Evolutionary conservation across 1,140 invertebrate species (phyloP).

Genomic region (Papilio machaon): DNA sequence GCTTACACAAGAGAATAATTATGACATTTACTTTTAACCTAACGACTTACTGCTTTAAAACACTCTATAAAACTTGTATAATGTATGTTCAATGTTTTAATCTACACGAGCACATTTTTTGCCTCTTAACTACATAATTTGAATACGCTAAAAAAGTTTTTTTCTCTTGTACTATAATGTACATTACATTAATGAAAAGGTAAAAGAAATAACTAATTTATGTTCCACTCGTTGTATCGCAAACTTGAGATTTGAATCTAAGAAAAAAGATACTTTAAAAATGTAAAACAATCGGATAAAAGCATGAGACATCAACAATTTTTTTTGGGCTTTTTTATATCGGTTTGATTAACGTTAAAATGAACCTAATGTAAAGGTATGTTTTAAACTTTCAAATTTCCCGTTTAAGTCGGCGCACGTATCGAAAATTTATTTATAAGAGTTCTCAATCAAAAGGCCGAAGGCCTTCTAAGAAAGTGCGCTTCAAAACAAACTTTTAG

Average conservation of each 20-base stretch:
- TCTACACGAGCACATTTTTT: not conserved
- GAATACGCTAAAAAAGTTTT: too few species aligned
- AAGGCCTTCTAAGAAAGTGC: constrained; percentile 65
- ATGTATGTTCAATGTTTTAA: constrained; percentile 17
- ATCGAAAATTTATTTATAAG: constrained; percentile 69
- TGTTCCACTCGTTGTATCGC: too few species aligned
- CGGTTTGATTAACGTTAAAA: not conserved
- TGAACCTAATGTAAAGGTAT: not conserved
- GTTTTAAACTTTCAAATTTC: constrained; percentile 40
- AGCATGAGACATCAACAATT: not conserved
- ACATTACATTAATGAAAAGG: too few species aligned
- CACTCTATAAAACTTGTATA: constrained; percentile 27
- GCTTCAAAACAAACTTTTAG: constrained; percentile 61
- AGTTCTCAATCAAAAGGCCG: constrained; percentile 70
- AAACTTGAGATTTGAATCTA: too few species aligned
- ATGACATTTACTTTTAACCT: constrained; percentile 37
- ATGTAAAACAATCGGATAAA: not conserved
- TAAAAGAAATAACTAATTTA: too few species aligned
- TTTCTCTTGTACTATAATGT: too few species aligned
- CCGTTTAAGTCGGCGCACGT: constrained; percentile 36
- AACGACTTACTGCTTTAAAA: constrained; percentile 35
- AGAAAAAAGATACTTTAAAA: too few species aligned
- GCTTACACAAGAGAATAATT: constrained; percentile 39
- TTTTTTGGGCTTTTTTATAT: too few species aligned
- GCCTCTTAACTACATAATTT: too few species aligned